These are phyloP conservation scores for Plagodis dolabraria DNA, from an alignment of 2,888 invertebrate species.

Conservation along the genomic window DNA sequence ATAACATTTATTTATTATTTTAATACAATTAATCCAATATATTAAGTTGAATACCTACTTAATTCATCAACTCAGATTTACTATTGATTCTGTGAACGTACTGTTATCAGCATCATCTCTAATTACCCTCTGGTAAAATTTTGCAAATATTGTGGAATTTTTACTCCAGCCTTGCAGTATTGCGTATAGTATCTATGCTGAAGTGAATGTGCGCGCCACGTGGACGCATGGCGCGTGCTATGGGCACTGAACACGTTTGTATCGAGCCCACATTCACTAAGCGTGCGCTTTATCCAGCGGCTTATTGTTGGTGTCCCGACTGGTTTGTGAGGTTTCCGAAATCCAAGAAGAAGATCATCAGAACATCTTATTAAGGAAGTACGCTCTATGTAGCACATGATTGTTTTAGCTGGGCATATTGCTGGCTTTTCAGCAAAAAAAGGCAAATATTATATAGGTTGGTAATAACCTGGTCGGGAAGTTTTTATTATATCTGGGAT, in stretches of 20 bases:
- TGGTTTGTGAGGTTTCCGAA: neutral
- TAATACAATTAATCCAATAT: neutral
- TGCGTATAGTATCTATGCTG: slow-evolving; percentile 23
- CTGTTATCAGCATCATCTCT: neutral
- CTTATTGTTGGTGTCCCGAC: neutral
- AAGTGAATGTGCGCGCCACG: slow-evolving; percentile 24
- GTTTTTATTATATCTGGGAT: slow-evolving; percentile 16
- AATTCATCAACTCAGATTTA: neutral
- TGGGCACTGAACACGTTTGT: slow-evolving; percentile 16
- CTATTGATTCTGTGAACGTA: neutral
- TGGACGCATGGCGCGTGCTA: slow-evolving; percentile 13
- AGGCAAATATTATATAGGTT: slow-evolving; percentile 9
- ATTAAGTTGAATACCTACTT: neutral
- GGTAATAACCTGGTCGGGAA: neutral
- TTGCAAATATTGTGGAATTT: neutral
- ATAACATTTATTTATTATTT: no score
- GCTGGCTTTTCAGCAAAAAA: slow-evolving; percentile 13
- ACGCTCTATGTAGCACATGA: neutral
- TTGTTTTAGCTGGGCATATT: slow-evolving; percentile 16
- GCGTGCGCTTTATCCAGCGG: slow-evolving; percentile 12
- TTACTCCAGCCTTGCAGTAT: slow-evolving; percentile 27
- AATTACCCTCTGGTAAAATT: neutral
- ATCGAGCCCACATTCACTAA: slow-evolving; percentile 18
- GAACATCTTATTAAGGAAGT: no score
- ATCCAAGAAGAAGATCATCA: neutral